Base-by-base conservation (phyloP, 2,888 invertebrate species). In the Synergus gifuensis region DNA sequence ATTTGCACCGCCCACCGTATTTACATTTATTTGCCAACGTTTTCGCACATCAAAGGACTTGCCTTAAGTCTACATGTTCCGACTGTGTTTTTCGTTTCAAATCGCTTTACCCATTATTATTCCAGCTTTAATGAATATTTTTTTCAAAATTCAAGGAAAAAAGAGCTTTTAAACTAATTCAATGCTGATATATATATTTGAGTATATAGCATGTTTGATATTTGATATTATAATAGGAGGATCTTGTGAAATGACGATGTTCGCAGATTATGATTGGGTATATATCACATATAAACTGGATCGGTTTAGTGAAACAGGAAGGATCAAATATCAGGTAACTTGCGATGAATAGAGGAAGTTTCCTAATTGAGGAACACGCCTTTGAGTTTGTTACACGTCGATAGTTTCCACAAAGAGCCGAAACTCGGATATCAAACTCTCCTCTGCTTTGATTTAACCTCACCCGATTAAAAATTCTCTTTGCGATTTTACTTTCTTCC, bases 351-450 rank as follows among this genome's bases (percentile, higher is more conserved):
- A 81, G 83, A 80, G 76, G 79, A 84, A 84, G 80, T 84, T 84
- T 83, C 80, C 81, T 83, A 84, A 84, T 84, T 84, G 81, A 81
- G 80, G 82, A 80, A 84, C 77, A 82, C 80, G 82, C 82, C 69
- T 69, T 28, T 69, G 82, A 83, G 84, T 83, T 80, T 76, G 78
- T 76, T 54, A 28, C 76, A 76, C 64, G 73, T 78, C 76, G 44
- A 22, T 46, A 73, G 81, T 76, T 67, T 76, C 76, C 76, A 76
- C 79, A 76, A 66, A 79, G 79, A 76, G 58, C 76, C 77, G 54
- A 77, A 81, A 66, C 81, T 44, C 67, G 62, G 79, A 66, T 63
- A 28, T 28, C 67, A 76, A 44, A 42, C 67, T 42, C 67, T 7
- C 62, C 77, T 78, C 79, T 67, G 81, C 78, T 82, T 81, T 79